A percentile compares a stretch with the other conserved stretches of the same genome.
These are phyloP conservation scores for Genyomyrus donnyi DNA, from an alignment of 2,113 vertebrate genomes.

Conservation along the genomic window DNA sequence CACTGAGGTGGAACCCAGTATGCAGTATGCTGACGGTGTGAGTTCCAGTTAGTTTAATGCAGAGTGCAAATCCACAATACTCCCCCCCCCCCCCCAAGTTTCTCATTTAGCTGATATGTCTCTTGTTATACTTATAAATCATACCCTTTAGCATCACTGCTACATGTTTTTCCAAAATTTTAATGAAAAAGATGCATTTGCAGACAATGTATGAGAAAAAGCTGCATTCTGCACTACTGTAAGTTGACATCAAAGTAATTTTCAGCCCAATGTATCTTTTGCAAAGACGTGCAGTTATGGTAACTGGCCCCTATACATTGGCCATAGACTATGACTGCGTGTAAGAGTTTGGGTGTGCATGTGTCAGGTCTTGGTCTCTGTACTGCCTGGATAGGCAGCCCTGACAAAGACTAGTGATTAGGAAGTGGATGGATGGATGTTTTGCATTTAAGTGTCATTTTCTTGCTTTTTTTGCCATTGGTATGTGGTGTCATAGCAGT, in stretches of 20 bases:
- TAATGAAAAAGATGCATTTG: not conserved
- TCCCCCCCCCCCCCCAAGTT: not conserved
- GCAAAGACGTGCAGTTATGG: not conserved
- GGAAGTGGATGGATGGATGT: not conserved
- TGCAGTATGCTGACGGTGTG: not conserved
- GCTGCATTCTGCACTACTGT: not conserved
- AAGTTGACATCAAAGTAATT: not conserved
- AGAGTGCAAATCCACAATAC: not conserved
- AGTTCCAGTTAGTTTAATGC: not conserved
- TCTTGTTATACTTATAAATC: not conserved
- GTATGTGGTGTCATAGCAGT: not conserved
- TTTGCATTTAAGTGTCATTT: not conserved
- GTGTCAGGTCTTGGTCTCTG: not conserved
- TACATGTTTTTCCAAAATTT: not conserved
- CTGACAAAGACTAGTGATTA: not conserved
- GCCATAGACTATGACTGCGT: not conserved
- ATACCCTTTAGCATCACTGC: not conserved
- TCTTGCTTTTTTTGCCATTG: not conserved
- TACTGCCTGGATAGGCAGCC: not conserved
- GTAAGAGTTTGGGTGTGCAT: not conserved
- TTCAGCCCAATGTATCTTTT: not conserved
- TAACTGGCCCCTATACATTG: not conserved
- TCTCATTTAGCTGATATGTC: not conserved
- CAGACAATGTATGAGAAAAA: not conserved
- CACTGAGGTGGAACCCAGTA: not conserved